phyloP scores from a whole-genome alignment of 2,888 invertebrate genomes.

The Tetranychus piercei region DNA sequence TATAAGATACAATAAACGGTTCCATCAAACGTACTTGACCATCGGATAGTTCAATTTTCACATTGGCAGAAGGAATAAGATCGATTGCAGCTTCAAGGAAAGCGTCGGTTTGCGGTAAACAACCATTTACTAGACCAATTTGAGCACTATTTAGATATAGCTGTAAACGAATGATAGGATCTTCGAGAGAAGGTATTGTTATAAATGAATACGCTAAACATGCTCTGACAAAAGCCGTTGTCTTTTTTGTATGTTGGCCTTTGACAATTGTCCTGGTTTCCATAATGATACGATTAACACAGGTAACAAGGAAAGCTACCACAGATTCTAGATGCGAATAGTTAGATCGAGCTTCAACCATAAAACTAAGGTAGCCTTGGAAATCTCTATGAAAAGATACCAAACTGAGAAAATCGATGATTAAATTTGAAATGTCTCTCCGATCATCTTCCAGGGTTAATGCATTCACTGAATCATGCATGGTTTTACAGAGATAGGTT shows the following conservation, averaged over 20 bases:
- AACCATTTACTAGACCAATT: constrained; percentile 68
- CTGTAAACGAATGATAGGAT: constrained; percentile 55
- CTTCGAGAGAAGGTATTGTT: constrained; percentile 80
- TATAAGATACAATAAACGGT: constrained; percentile 32
- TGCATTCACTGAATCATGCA: constrained; percentile 84
- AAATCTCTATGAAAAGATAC: constrained; percentile 67
- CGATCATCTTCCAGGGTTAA: constrained; percentile 79
- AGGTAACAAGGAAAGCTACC: constrained; percentile 42
- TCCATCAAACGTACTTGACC: constrained; percentile 55
- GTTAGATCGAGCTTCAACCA: constrained; percentile 70
- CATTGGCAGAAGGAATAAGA: constrained; percentile 53
- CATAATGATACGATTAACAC: constrained; percentile 59
- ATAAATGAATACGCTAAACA: constrained; percentile 90
- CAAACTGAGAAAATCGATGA: constrained; percentile 56
- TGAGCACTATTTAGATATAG: constrained; percentile 45
- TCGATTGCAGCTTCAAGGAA: constrained; percentile 74
- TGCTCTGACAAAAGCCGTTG: constrained; percentile 38
- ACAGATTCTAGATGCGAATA: constrained; percentile 80
- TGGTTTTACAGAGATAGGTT: constrained; percentile 65
- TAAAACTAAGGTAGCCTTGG: constrained; percentile 78
- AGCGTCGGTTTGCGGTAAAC: constrained; percentile 83
- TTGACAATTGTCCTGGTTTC: constrained; percentile 48
- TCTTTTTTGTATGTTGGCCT: constrained; percentile 53
- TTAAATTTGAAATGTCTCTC: constrained; percentile 60
- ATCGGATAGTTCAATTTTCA: constrained; percentile 43